A percentile compares a stretch with the other conserved stretches of the same genome.
Evolutionary conservation across 2,888 invertebrate genomes (phyloP).

Genomic region (Pyrochroa serraticornis): DNA sequence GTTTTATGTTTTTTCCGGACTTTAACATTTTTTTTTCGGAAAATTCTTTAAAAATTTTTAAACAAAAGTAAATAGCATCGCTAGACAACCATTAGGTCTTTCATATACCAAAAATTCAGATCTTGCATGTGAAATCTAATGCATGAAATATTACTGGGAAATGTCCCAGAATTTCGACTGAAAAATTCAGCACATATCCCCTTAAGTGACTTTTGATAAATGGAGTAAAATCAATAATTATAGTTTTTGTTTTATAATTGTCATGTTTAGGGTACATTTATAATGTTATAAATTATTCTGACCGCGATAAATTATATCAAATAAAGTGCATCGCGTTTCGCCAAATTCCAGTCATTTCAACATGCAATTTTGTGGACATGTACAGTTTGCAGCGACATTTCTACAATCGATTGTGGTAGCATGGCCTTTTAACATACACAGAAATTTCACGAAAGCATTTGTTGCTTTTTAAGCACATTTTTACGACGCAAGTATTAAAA

Average conservation of each 20-base stretch:
- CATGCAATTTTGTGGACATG: conserved; percentile 33
- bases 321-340: conserved; percentile 32
- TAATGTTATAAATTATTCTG: conserved; percentile 31
- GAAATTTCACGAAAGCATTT: no score
- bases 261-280: conserved; percentile 32
- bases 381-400: conserved; percentile 14
- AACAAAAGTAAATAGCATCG: no score
- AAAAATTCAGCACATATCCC: no score
- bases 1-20: no score
- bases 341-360: conserved; percentile 34
- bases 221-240: conserved; percentile 22
- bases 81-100: no score
- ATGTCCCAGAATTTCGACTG: no score
- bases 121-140: no score
- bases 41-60: no score
- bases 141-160: no score
- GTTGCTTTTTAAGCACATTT: background rate
- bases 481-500: background rate
- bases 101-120: no score
- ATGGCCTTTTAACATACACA: background rate
- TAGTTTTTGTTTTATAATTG: conserved; percentile 28
- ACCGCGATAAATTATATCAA: conserved; percentile 26
- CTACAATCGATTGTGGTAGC: conserved; percentile 8
- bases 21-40: no score
- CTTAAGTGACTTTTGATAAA: conserved; percentile 10